Base-by-base conservation (phyloP, 2,888 invertebrate species). In the Unio pictorum region DNA sequence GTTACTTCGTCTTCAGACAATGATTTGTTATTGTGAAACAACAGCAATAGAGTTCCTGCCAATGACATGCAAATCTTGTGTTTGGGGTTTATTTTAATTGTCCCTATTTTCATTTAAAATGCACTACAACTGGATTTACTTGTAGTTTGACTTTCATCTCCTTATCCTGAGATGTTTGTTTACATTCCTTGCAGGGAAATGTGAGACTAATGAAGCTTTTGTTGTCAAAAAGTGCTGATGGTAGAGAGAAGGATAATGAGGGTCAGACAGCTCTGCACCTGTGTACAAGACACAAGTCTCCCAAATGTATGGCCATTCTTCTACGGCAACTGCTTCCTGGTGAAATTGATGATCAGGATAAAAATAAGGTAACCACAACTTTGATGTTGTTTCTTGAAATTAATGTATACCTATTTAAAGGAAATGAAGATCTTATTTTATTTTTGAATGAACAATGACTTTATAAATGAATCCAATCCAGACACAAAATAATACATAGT, bases 341-440 rank as follows among this genome's bases (percentile, higher is more conserved):
- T 18, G 90, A 89, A 74, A 85, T 90, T 26, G 90, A 90, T 77
- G 88, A 88, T 69, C 90, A 90, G 74, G 89, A 90, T 76, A 87
- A 86, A 71, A 88, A 88, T 75, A 89, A 89, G 84, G 89, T 89
- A 74, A 45, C 58, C 11, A n/a, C 17, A 45, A 45, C 3, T 15
- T 45, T 45, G 8, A 15, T 45, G 15, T 45, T 45, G 11, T 58
- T 20, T 58, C 26, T 58, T 4, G 4, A 23, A 15, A 26, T 26
- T 58, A 26, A 59, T 23, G 18, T 59, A 23, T 23, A 23, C 11
- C 11, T 26, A 18, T 23, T 23, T 59, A 5, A 59, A 59, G 26
- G 15, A 23, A 59, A 58, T 15, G 15, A 23, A 23, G 0, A 18
- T 23, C 59, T 17, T 15, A 8, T 15, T 23, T 59, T 59, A 59